Base-by-base conservation (phyloP, 2,888 invertebrate genomes). In the Acleris cristana region DNA sequence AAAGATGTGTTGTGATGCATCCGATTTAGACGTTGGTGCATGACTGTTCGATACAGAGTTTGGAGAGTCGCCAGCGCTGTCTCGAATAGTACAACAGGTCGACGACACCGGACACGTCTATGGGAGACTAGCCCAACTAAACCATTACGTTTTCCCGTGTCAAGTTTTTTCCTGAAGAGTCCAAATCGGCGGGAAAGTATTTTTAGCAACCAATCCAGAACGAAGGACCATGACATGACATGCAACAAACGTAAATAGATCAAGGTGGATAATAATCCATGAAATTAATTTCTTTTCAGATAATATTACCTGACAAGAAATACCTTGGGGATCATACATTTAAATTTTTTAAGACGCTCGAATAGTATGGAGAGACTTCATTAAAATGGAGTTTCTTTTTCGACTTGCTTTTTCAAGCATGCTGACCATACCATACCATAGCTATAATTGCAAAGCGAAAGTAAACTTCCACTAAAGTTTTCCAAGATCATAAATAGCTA, bases 61-160 rank as follows among this genome's bases (percentile, higher is more conserved):
- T 90, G 90, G 90, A 87, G 75, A 64, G 62, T 23, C 82, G 90
- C 90, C 90, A 90, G 84, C 73, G 78, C 77, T 79, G 82, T 83
- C 80, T 84, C 79, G 81, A 82, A 81, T 80, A 77, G 75, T 80
- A 76, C 80, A 77, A 53, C 71, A 74, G 84, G 86, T 86, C 83
- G 86, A 76, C 83, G 82, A 84, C 85, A 79, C 79, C 74, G 74
- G 65, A 65, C 61, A 57, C 60, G 57, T 48, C 59, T 48, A 45
- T 40, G 45, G 52, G 4, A 56, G 51, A 48, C 48, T 44, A 49
- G 51, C 49, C 53, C 40, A 21, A 26, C 44, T 56, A 53, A 48
- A 23, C 16, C 23, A 52, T 57, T 56, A n/a, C 23, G 14, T 56
- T 57, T 51, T 51, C 51, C 30, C 23, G 56, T 56, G 21, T 7